Conservation (phyloP, 2,113 vertebrate species). For the Isurus oxyrinchus region DNA sequence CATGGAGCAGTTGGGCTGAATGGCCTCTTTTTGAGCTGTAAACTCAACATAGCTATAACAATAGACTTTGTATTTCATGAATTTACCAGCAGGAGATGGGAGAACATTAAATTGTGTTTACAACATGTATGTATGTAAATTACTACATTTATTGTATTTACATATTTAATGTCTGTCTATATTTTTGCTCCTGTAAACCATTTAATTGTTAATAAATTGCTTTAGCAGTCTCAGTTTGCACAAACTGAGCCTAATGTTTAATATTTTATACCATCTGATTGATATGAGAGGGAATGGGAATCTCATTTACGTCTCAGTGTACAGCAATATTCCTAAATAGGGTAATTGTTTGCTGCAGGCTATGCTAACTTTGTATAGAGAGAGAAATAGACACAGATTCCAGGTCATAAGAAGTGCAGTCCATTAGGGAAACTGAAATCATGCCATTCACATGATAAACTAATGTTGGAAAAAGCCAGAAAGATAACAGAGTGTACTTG, state of each 20-base stretch:
- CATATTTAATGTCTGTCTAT: not conserved
- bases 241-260: not conserved
- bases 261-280: conserved; percentile 10
- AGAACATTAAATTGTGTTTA: not conserved
- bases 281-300: not conserved
- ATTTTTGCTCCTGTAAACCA: not conserved
- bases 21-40: not conserved
- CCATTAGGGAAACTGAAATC: not conserved
- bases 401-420: not conserved
- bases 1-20: not conserved
- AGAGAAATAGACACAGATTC: not conserved
- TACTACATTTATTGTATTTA: not conserved
- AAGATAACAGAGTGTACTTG: not conserved
- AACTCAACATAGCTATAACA: not conserved
- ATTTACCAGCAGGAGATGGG: not conserved
- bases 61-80: not conserved
- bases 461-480: not conserved
- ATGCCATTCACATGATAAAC: not conserved
- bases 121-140: not conserved
- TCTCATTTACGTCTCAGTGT: not conserved
- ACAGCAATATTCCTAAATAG: not conserved
- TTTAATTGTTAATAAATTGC: not conserved
- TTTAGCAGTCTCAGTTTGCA: not conserved
- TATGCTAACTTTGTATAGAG: not conserved
- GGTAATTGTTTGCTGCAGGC: not conserved